Conservation (phyloP, 2,888 invertebrate species). For the Troides oblongomaculatus region DNA sequence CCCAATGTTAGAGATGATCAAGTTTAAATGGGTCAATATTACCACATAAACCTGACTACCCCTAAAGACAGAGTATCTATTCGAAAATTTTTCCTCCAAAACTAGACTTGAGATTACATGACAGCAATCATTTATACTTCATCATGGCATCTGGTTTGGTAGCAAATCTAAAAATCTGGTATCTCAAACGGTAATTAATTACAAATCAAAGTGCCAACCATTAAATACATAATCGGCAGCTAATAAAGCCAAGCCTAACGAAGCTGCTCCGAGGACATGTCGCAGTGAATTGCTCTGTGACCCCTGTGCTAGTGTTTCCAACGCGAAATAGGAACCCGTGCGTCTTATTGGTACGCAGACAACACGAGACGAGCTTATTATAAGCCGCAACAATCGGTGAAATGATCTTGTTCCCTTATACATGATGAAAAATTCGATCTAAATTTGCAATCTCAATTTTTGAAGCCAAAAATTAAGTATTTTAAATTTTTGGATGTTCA, state of each 20-base stretch:
- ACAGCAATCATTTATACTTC: too few relatives aligned
- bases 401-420: slow-evolving; percentile 4
- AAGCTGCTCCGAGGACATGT: slow-evolving; percentile 45
- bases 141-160: too few relatives aligned
- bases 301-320: slow-evolving; percentile 4
- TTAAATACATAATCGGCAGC: slow-evolving; percentile 66
- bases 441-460: neutral
- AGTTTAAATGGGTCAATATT: too few relatives aligned
- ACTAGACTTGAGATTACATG: too few relatives aligned
- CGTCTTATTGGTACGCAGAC: slow-evolving; percentile 15
- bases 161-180: too few relatives aligned
- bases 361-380: slow-evolving; percentile 15
- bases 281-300: slow-evolving; percentile 15
- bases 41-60: too few relatives aligned
- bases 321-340: neutral
- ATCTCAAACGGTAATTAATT: too few relatives aligned
- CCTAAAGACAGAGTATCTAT: too few relatives aligned
- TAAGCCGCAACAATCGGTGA: slow-evolving; percentile 5
- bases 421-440: slow-evolving; percentile 16
- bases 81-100: too few relatives aligned
- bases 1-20: too few relatives aligned
- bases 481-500: slow-evolving; percentile 10
- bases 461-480: slow-evolving; percentile 9
- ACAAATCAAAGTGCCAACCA: slow-evolving; percentile 43
- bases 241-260: slow-evolving; percentile 58